Evolutionary conservation across 2,888 invertebrate genomes (phyloP).

Genomic region (Pardosa pseudoannulata): DNA sequence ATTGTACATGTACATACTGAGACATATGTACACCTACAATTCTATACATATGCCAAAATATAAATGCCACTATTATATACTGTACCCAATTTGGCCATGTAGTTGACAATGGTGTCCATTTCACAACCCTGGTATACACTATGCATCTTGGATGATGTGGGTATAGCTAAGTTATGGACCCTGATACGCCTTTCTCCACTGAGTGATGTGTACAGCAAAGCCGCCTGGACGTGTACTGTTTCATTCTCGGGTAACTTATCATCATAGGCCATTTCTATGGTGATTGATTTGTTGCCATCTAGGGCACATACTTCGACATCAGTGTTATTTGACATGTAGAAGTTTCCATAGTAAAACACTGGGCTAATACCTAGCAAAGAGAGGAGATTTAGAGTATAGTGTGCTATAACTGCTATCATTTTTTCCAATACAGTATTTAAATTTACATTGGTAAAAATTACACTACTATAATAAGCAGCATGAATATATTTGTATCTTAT

Average conservation of each 20-base stretch:
- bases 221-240: constrained; percentile 93
- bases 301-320: constrained; percentile 97
- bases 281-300: constrained; percentile 86
- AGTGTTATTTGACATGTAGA: constrained; percentile 98
- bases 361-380: constrained; percentile 88
- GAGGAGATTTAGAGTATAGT: not conserved
- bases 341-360: constrained; percentile 97
- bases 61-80: too few relatives aligned
- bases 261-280: constrained; percentile 98
- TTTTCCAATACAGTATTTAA: too few relatives aligned
- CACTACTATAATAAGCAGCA: too few relatives aligned
- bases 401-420: too few relatives aligned
- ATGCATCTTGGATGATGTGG: constrained; percentile 87
- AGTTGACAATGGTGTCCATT: constrained; percentile 93
- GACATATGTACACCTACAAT: too few relatives aligned
- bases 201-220: constrained; percentile 89
- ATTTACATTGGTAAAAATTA: too few relatives aligned
- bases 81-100: constrained; percentile 88
- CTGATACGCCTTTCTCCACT: constrained; percentile 91
- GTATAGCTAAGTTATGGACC: constrained; percentile 85
- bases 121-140: constrained; percentile 96
- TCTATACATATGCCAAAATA: too few relatives aligned
- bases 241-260: constrained; percentile 97
- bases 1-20: too few relatives aligned
- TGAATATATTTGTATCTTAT: too few relatives aligned